Evolutionary conservation across 2,888 invertebrate species (phyloP).

Genomic region (Cheilosia variabilis): DNA sequence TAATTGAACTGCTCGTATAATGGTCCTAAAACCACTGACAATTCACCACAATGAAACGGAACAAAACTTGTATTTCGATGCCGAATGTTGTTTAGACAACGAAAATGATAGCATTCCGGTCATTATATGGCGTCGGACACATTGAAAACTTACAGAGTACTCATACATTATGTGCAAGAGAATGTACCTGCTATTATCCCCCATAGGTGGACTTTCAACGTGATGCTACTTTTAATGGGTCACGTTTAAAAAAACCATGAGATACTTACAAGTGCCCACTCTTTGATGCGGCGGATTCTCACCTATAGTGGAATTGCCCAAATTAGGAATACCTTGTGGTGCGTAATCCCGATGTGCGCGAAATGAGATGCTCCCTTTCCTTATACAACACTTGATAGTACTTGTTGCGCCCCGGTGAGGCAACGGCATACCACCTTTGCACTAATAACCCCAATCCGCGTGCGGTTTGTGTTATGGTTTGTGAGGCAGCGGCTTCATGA

Average conservation of each 20-base stretch:
- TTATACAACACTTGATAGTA: constrained; percentile 10
- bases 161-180: background rate
- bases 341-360: background rate
- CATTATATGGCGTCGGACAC: background rate
- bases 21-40: background rate
- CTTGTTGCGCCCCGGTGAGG: constrained; percentile 8
- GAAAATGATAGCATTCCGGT: constrained; percentile 12
- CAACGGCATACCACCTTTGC: background rate
- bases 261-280: background rate
- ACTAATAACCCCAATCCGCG: constrained; percentile 28
- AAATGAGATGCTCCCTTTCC: constrained; percentile 6
- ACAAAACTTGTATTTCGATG: background rate
- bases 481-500: background rate
- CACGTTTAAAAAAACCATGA: constrained; percentile 43
- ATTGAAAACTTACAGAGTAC: too few relatives aligned
- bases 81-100: constrained; percentile 3
- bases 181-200: background rate
- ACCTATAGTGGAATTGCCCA: constrained; percentile 28
- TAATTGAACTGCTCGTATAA: background rate
- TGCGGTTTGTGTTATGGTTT: background rate
- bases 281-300: constrained; percentile 16
- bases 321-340: constrained; percentile 27
- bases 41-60: background rate
- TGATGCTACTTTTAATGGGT: constrained; percentile 39
- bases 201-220: constrained; percentile 35